Evolutionary conservation across 2,797 vertebrate genomes (phyloP), one percentile per base, ranked within the genome.

Genomic region (Mallotus villosus): DNA sequence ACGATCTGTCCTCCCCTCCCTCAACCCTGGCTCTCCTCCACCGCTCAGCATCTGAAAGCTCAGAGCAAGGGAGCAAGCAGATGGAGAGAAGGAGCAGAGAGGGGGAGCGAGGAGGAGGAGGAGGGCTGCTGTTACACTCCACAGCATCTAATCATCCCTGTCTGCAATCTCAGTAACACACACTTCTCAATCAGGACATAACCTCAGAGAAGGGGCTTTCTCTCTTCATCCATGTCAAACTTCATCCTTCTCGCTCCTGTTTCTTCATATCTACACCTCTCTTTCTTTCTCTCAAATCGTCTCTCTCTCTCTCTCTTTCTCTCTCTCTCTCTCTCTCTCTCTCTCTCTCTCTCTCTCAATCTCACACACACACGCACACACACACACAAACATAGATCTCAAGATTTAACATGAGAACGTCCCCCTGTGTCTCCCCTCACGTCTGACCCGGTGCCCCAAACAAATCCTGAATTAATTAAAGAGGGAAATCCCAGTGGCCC

Each of bases 391-490:
- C 79, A 27, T 64, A 66, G 29, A 72, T 63, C 62, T 81, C 63
- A 55, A 77, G 84, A 84, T 83, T 86, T 86, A 87, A 91, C 90
- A 91, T 90, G 88, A 90, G 91, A 92, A 92, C 92, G 90, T 84
- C 86, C 85, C 86, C 85, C 75, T 78, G 72, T 78, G 72, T 84
- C 79, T 89, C 82, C 88, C 87, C 87, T 86, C 82, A 82, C 81
- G 85, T 90, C 90, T 94, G 91, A 93, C 91, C 92, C 76, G 22
- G 71, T 89, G 90, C 85, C 87, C 88, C 70, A 85, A 87, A 91
- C 92, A 94, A 94, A 94, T 94, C 93, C 93, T 90, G 89, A 94
- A 93, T 94, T 94, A 94, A 94, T 94, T 93, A 93, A 94, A 93
- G 87, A 91, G 90, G 92, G 91, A 92, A 94, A 92, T 92, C 93